Conservation (phyloP, 2,797 vertebrate species). For the Cryptoprocta ferox region DNA sequence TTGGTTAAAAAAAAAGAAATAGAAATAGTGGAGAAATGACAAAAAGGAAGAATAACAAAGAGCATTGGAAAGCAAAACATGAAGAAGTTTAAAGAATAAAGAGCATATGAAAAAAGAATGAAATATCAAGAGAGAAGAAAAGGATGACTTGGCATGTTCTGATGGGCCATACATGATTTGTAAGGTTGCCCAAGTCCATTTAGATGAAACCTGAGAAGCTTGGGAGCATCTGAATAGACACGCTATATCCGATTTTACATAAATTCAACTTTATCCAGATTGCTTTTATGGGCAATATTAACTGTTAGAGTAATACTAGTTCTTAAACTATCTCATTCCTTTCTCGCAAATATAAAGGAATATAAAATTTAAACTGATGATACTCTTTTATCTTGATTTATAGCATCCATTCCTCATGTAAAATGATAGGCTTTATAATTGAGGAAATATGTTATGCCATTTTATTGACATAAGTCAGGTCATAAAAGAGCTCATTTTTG, state of each 20-base stretch:
- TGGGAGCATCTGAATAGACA: not conserved
- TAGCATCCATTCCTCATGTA: not conserved
- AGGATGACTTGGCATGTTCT: not conserved
- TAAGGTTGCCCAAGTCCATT: not conserved
- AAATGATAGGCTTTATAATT: slow-evolving; percentile 5
- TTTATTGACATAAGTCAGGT: slow-evolving; percentile 45
- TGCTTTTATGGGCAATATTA: not conserved
- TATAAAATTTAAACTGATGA: not conserved
- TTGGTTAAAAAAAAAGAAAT: not conserved
- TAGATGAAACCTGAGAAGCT: not conserved
- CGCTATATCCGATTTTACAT: not conserved
- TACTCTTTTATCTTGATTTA: slow-evolving; percentile 35
- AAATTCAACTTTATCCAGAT: not conserved
- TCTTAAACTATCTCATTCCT: slow-evolving; percentile 1
- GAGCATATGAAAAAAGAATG: not conserved
- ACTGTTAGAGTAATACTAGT: not conserved
- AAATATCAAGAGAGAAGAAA: not conserved
- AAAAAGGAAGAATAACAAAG: not conserved
- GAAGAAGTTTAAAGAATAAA: not conserved
- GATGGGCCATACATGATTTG: too few species aligned
- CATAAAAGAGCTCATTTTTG: not conserved
- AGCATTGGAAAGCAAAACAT: not conserved
- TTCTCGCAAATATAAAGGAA: slow-evolving; percentile 28
- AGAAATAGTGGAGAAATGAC: not conserved
- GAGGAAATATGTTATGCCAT: not conserved